These are phyloP conservation scores for Micropterix aruncella DNA, from an alignment of 2,888 invertebrate genomes.

Conservation along the genomic window DNA sequence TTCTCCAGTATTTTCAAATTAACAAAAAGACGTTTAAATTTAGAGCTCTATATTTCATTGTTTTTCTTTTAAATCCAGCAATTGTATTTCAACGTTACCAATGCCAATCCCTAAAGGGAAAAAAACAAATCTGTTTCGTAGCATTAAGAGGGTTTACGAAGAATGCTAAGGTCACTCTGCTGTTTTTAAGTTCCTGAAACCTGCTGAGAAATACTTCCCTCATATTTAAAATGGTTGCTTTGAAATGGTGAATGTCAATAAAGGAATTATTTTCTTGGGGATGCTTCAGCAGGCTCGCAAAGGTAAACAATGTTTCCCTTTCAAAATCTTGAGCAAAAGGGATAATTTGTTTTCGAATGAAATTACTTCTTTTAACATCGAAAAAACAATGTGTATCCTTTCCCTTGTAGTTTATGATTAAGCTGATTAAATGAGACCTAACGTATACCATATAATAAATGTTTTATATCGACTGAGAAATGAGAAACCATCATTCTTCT, in stretches of 20 bases:
- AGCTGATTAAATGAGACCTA: conserved; percentile 14
- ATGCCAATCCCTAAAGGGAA: no score
- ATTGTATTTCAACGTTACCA: no score
- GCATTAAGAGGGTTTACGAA: no score
- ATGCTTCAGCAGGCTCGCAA: conserved; percentile 11
- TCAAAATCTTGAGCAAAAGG: conserved; percentile 11
- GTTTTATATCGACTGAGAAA: conserved; percentile 16
- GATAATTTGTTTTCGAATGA: conserved; percentile 13
- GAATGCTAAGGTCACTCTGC: no score
- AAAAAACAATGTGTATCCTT: conserved; percentile 9
- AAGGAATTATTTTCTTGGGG: conserved; percentile 12
- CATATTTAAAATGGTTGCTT: no score
- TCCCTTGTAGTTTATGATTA: no score
- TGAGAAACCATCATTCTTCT: no score
- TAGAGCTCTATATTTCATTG: conserved; percentile 13
- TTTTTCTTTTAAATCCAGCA: conserved; percentile 15
- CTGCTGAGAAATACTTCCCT: no score
- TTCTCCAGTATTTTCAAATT: no score
- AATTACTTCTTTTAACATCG: conserved; percentile 12
- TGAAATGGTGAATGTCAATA: conserved; percentile 7
- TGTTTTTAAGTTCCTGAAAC: no score
- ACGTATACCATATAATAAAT: conserved; percentile 17
- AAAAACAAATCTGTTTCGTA: no score
- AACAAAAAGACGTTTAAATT: conserved; percentile 15
- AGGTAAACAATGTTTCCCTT: conserved; percentile 5